Evolutionary conservation across 2,113 vertebrate genomes (phyloP).

Genomic region (Salvelinus fontinalis): DNA sequence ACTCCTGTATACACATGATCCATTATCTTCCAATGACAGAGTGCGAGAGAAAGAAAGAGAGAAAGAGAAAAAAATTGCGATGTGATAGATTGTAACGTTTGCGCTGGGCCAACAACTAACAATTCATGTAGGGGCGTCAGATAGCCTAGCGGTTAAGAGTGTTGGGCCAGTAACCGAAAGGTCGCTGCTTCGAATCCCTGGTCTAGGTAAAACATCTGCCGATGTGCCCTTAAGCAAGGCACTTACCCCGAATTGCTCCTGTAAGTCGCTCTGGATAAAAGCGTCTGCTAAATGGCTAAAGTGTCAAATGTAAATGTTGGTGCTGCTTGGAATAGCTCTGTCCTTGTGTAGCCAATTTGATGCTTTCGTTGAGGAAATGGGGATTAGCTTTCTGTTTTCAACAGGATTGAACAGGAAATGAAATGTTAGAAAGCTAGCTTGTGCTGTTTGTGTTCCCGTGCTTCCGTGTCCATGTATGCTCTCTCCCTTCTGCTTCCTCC

Average conservation of each 20-base stretch:
- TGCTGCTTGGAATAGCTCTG: constrained; percentile 5
- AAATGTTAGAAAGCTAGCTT: constrained; percentile 68
- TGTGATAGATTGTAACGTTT: background rate
- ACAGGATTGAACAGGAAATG: constrained; percentile 32
- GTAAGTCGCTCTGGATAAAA: too few relatives aligned
- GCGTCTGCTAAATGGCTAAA: too few relatives aligned
- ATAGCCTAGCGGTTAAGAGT: too few relatives aligned
- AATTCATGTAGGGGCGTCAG: too few relatives aligned
- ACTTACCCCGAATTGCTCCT: too few relatives aligned
- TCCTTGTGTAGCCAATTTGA: constrained; percentile 12
- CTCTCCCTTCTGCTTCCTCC: constrained; percentile 30
- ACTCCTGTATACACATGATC: constrained; percentile 13
- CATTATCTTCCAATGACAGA: background rate
- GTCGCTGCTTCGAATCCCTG: too few relatives aligned
- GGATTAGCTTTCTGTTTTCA: constrained; percentile 42
- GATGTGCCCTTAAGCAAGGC: too few relatives aligned
- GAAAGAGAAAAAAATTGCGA: background rate
- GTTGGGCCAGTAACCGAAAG: background rate
- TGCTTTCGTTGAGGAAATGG: constrained; percentile 17
- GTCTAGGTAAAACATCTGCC: too few relatives aligned
- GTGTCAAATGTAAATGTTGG: background rate
- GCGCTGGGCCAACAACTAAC: too few relatives aligned
- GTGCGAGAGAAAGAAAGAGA: background rate
- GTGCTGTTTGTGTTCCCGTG: constrained; percentile 76
- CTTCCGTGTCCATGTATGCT: constrained; percentile 65